Percentiles rank a stretch among this genome's conserved stretches.
These are phyloP conservation scores for Heliconius melpomene DNA, from an alignment of 1,140 invertebrate species.

Conservation along the genomic window DNA sequence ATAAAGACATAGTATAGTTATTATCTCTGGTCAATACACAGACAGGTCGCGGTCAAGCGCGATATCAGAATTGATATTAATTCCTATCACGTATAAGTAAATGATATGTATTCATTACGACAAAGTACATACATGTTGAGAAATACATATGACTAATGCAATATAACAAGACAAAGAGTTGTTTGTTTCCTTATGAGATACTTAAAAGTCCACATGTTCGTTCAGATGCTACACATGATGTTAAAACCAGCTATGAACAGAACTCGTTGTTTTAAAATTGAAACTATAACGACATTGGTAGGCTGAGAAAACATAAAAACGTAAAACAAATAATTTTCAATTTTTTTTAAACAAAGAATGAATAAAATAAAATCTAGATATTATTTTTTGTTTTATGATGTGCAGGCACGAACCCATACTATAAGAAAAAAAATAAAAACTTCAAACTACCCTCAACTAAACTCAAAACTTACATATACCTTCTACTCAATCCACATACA, in stretches of 20 bases:
- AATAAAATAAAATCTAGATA: too few relatives aligned
- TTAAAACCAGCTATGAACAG: not conserved
- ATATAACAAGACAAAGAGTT: conserved; percentile 6
- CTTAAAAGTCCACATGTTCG: not conserved
- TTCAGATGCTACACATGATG: not conserved
- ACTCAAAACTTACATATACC: too few relatives aligned
- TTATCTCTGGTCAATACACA: conserved; percentile 17
- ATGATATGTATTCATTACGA: not conserved
- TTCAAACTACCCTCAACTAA: too few relatives aligned
- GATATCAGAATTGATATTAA: conserved; percentile 12
- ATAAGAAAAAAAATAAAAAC: too few relatives aligned
- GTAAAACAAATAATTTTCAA: too few relatives aligned
- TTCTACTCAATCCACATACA: too few relatives aligned
- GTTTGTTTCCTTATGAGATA: conserved; percentile 19
- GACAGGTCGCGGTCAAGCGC: conserved; percentile 22
- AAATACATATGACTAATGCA: conserved; percentile 15
- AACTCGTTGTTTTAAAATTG: not conserved
- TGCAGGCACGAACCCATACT: too few relatives aligned
- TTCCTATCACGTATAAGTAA: conserved; percentile 13
- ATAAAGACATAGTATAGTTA: not conserved
- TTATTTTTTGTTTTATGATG: too few relatives aligned
- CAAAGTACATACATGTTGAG: conserved; percentile 4
- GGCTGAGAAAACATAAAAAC: not conserved
- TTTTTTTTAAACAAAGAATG: too few relatives aligned
- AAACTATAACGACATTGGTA: not conserved